A percentile compares a stretch with the other conserved stretches of the same genome.
Evolutionary conservation across 1,140 invertebrate species (phyloP).

Genomic region (Pectinophora gossypiella): DNA sequence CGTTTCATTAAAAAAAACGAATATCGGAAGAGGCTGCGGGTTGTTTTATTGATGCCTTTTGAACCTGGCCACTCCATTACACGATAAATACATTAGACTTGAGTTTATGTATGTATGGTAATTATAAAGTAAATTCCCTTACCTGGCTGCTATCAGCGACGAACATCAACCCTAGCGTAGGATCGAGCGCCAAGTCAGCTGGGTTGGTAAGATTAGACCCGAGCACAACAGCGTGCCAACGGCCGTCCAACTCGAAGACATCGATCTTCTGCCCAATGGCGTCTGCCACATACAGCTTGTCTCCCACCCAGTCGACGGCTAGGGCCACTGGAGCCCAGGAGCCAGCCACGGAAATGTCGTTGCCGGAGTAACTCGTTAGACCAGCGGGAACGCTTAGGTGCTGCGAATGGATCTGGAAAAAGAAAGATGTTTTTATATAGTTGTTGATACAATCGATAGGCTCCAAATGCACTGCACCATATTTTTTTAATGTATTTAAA

Average conservation of each 20-base stretch:
- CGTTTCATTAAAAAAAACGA: too few species aligned
- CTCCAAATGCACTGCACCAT: too few species aligned
- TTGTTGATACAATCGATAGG: too few species aligned
- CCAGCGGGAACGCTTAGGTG: constrained; percentile 70
- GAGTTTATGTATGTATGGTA: too few species aligned
- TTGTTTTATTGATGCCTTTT: too few species aligned
- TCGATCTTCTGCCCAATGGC: constrained; percentile 94
- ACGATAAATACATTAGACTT: too few species aligned
- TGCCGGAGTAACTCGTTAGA: constrained; percentile 61
- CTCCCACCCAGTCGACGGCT: constrained; percentile 97
- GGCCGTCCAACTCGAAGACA: constrained; percentile 91
- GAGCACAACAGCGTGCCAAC: constrained; percentile 91
- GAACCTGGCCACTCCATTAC: too few species aligned
- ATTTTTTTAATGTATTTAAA: too few species aligned
- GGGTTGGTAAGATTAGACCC: constrained; percentile 94
- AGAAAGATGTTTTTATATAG: background rate
- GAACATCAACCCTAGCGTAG: constrained; percentile 93
- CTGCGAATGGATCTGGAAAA: constrained; percentile 79
- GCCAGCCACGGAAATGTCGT: constrained; percentile 85
- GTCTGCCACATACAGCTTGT: constrained; percentile 97
- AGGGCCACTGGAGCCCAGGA: constrained; percentile 92
- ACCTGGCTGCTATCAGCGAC: constrained; percentile 93
- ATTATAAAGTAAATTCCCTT: too few species aligned
- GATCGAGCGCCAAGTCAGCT: constrained; percentile 93
- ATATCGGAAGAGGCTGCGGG: too few species aligned